Base-by-base conservation (phyloP, 2,797 vertebrate genomes). In the Acanthornis magna region DNA sequence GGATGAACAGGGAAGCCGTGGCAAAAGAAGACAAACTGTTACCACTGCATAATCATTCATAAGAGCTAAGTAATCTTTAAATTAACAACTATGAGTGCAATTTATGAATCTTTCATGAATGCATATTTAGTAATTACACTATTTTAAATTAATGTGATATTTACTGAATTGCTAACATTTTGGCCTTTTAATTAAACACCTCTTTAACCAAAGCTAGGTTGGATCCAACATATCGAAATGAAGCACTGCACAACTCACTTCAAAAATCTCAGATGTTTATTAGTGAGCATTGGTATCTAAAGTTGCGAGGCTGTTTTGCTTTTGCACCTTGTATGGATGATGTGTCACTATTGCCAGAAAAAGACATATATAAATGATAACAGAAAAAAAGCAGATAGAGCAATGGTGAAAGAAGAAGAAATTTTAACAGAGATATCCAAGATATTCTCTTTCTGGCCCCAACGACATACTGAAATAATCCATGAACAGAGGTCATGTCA, bases 101-200 rank as follows among this genome's bases (percentile, higher is more conserved):
- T 92, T 87, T 87, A 86, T 68, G 57, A 91, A 77, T 94, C 87
- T 93, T 89, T 91, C 90, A 88, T 82, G 86, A 91, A 91, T 67
- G 73, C 63, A 45, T 73, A 38, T 90, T 81, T 92, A 90, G 85
- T 84, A 95, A 95, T 95, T 86, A 74, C 67, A 80, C 16, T 74
- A 51, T 88, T 96, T 66, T 78, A 91, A 95, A 97, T 95, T 89
- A 93, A 82, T 80, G 81, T 55, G 68, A 36, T 96, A 97, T 94
- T 95, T 96, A 93, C 85, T 42, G 89, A 89, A 91, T 96, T 96
- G 58, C 58, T 96, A 88, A 73, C 55, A 85, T 89, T 95, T 93
- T 80, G 63, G 89, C 89, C 90, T 93, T 92, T 92, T 88, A 95
- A 96, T 93, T 96, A 95, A 93, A 84, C 53, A 92, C 74, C 62